Percentiles rank a stretch among this genome's conserved stretches.
Evolutionary conservation across 2,888 invertebrate species (phyloP).

Genomic region (Dorcus parallelipipedus): DNA sequence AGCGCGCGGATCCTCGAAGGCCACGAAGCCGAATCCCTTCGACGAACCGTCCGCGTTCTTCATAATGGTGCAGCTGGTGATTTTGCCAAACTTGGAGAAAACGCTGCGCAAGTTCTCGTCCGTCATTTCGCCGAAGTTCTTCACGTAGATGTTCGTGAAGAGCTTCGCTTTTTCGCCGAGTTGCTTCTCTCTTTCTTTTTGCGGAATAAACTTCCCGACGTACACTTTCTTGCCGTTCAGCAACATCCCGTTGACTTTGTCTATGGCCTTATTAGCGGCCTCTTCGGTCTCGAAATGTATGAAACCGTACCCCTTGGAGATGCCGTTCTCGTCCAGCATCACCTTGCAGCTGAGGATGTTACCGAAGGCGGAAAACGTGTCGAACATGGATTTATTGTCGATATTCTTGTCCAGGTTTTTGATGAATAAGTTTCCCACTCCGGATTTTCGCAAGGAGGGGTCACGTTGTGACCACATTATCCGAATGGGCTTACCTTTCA

Average conservation of each 20-base stretch:
- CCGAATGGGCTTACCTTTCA: constrained; percentile 95
- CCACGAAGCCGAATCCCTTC: constrained; percentile 99
- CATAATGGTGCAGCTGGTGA: constrained; percentile 91
- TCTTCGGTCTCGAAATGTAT: constrained; percentile 99
- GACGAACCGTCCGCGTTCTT: constrained; percentile 85
- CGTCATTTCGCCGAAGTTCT: constrained; percentile 92
- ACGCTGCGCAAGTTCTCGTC: constrained; percentile 86
- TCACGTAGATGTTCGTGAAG: constrained; percentile 97
- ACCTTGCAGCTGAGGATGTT: constrained; percentile 98
- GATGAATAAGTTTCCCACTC: constrained; percentile 98
- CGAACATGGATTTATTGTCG: constrained; percentile 99
- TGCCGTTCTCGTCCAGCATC: constrained; percentile 90
- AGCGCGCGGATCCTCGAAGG: constrained; percentile 92
- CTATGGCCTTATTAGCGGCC: constrained; percentile 94
- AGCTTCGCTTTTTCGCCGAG: constrained; percentile 91
- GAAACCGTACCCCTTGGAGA: constrained; percentile 96
- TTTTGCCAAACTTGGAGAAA: constrained; percentile 88
- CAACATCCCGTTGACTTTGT: constrained; percentile 98
- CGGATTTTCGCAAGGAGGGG: constrained; percentile 95
- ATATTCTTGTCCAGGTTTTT: constrained; percentile 98
- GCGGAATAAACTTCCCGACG: constrained; percentile 96
- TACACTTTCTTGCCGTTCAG: constrained; percentile 97
- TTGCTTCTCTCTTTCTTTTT: constrained; percentile 94
- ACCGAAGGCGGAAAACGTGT: constrained; percentile 98
- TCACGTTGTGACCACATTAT: constrained; percentile 99